Evolutionary conservation across 1,140 invertebrate species (phyloP).

Genomic region (Heliconius congener): DNA sequence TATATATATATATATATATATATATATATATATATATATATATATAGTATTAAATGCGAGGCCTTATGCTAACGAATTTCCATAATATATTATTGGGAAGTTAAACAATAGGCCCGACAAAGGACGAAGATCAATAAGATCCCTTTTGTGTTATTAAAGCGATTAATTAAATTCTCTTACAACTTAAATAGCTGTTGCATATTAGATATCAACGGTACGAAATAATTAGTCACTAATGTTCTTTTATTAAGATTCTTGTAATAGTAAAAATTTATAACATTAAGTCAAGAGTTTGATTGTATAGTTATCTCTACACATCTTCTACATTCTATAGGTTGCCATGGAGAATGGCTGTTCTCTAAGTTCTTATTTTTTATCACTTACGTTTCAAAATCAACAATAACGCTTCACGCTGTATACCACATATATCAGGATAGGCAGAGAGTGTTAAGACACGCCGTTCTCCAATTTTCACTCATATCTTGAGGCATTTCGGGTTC

Average conservation of each 20-base stretch:
- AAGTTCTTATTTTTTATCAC: too few relatives aligned
- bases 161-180: slow-evolving; percentile 10
- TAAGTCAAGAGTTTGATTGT: neutral
- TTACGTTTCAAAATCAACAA: too few relatives aligned
- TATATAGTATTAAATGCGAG: neutral
- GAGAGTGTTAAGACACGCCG: too few relatives aligned
- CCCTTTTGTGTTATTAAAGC: slow-evolving; percentile 3
- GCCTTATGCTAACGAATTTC: neutral
- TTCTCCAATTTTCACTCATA: too few relatives aligned
- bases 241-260: neutral
- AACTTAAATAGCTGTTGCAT: slow-evolving; percentile 4
- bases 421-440: too few relatives aligned
- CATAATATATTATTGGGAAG: neutral
- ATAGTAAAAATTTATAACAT: neutral
- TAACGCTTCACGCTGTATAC: too few relatives aligned
- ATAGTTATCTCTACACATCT: too few relatives aligned
- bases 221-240: neutral
- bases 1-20: too few relatives aligned
- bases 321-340: too few relatives aligned
- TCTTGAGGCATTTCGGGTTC: too few relatives aligned
- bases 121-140: slow-evolving; percentile 7
- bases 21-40: neutral
- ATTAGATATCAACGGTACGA: neutral
- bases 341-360: too few relatives aligned
- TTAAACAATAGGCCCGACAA: neutral